Evolutionary conservation across 2,113 vertebrate genomes (phyloP).

Genomic region (Marmota monax): DNA sequence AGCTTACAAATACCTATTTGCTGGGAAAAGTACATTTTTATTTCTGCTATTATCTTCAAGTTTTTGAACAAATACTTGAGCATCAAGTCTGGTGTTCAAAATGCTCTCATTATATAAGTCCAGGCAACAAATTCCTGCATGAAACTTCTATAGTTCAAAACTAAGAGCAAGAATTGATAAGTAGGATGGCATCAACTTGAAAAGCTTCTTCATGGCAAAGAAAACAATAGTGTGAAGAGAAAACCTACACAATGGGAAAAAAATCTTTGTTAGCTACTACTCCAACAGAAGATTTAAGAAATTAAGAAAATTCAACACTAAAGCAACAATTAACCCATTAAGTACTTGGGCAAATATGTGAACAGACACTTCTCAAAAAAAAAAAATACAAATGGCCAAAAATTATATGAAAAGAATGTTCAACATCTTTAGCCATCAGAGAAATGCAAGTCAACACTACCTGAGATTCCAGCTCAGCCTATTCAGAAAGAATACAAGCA

Average conservation of each 20-base stretch:
- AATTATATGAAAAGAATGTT: not conserved
- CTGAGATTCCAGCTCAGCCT: not conserved
- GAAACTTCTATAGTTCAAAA: not conserved
- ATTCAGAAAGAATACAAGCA: not conserved
- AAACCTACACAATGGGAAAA: not conserved
- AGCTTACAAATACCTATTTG: not conserved
- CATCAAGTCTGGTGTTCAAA: not conserved
- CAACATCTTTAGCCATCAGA: not conserved
- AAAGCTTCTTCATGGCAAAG: not conserved
- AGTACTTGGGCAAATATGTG: not conserved
- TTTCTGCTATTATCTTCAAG: not conserved
- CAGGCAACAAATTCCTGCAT: not conserved
- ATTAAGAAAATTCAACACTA: not conserved
- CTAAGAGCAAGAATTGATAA: not conserved
- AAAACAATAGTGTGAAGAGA: not conserved
- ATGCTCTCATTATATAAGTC: not conserved
- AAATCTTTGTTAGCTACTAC: not conserved
- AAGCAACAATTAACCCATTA: not conserved
- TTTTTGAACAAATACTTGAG: not conserved
- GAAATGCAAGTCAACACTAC: not conserved
- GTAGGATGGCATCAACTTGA: not conserved
- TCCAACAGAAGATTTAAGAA: not conserved
- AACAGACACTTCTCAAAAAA: not conserved
- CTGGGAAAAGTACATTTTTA: not conserved
- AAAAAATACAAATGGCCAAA: not conserved